Conservation (phyloP, 1,140 invertebrate species). For the Drosophila carrolli region DNA sequence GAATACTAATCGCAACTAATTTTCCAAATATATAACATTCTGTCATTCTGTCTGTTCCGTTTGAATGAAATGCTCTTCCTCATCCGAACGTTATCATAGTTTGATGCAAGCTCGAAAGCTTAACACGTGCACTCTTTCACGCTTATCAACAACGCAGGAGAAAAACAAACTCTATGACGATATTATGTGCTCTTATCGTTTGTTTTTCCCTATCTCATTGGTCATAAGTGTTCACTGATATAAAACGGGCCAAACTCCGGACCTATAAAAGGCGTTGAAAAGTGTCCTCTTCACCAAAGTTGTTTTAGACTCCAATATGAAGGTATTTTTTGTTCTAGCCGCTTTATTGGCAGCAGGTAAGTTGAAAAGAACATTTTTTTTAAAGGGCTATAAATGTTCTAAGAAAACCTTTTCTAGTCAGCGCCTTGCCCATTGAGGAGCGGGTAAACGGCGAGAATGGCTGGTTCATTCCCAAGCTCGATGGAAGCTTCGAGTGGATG, state of each 20-base stretch:
- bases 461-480: constrained; percentile 50
- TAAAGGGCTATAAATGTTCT: too few relatives aligned
- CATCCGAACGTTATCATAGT: constrained; percentile 4
- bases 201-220: constrained; percentile 30
- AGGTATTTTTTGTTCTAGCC: constrained; percentile 47
- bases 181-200: constrained; percentile 18
- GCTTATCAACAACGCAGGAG: constrained; percentile 22
- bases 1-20: too few relatives aligned
- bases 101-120: neutral
- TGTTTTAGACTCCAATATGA: constrained; percentile 40
- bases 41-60: too few relatives aligned
- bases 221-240: constrained; percentile 46
- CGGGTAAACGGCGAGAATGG: constrained; percentile 53
- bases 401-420: constrained; percentile 33
- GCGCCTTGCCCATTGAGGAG: constrained; percentile 48
- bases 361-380: neutral
- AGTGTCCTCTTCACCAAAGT: constrained; percentile 11
- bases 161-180: constrained; percentile 18
- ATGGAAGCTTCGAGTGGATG: constrained; percentile 55
- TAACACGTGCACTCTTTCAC: neutral
- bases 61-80: too few relatives aligned
- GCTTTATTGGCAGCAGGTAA: constrained; percentile 55
- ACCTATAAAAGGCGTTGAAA: constrained; percentile 64
- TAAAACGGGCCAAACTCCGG: constrained; percentile 35
- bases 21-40: too few relatives aligned